Conservation (phyloP, 2,888 invertebrate species). For the Catocala nupta region DNA sequence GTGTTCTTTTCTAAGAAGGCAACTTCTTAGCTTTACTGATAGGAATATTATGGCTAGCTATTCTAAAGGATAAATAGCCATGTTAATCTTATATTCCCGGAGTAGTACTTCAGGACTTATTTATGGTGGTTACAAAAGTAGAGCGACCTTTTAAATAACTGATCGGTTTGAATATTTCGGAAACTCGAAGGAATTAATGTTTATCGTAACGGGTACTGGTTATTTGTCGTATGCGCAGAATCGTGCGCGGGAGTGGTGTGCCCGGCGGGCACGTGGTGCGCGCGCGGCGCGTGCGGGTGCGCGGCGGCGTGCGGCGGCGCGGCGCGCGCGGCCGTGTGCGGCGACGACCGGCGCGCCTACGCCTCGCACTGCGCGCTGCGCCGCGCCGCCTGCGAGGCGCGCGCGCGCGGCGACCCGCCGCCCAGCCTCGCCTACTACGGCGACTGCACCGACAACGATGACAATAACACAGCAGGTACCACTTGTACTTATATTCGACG, state of each 20-base stretch:
- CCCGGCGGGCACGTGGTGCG: constrained; percentile 93
- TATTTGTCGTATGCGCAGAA: constrained; percentile 80
- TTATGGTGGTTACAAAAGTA: no score
- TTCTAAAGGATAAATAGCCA: no score
- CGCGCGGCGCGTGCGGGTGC: constrained; percentile 94
- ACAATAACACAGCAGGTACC: constrained; percentile 77
- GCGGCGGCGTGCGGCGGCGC: constrained; percentile 91
- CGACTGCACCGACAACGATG: constrained; percentile 91
- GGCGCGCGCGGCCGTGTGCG: constrained; percentile 92
- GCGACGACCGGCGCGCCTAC: constrained; percentile 92
- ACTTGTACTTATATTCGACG: not conserved
- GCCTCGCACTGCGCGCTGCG: constrained; percentile 94
- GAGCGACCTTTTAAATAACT: no score
- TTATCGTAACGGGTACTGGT: no score
- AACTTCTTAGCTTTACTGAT: no score
- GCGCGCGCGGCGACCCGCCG: constrained; percentile 88
- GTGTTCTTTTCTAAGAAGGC: no score
- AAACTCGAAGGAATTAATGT: no score
- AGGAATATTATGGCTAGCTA: no score
- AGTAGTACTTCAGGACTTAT: no score
- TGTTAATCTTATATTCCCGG: no score
- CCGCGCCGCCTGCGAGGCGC: constrained; percentile 90
- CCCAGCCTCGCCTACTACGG: constrained; percentile 90
- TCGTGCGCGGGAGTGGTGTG: constrained; percentile 93
- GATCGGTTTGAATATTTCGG: no score